phyloP scores from a whole-genome alignment of 2,888 invertebrate genomes.

The Diaphora mendica region DNA sequence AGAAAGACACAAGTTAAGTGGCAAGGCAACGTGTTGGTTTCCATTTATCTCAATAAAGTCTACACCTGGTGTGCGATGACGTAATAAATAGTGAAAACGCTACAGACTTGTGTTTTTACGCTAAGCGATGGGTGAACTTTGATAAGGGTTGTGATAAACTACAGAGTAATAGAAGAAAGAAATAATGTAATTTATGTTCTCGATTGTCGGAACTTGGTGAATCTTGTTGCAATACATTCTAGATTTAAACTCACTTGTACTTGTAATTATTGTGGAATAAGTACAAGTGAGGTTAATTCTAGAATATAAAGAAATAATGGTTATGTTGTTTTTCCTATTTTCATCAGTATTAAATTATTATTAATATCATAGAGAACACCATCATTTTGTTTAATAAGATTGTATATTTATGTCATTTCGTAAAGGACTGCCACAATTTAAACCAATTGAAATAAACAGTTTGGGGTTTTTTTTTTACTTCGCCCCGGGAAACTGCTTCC shows the following conservation, averaged over 20 bases:
- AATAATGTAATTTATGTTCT: too few species aligned
- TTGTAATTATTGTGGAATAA: too few species aligned
- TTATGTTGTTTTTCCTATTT: background rate
- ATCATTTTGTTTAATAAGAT: too few species aligned
- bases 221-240: too few species aligned
- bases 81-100: constrained; percentile 42
- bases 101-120: constrained; percentile 11
- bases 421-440: background rate
- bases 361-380: background rate
- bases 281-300: too few species aligned
- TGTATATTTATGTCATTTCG: too few species aligned
- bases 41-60: constrained; percentile 61
- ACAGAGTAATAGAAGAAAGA: background rate
- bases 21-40: constrained; percentile 17
- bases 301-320: background rate
- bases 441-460: too few species aligned
- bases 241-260: too few species aligned
- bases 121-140: constrained; percentile 24
- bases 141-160: constrained; percentile 1
- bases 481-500: too few species aligned
- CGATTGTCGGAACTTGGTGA: too few species aligned
- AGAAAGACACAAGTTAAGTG: constrained; percentile 27
- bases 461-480: too few species aligned
- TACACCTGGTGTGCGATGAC: constrained; percentile 53
- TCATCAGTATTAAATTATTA: background rate